phyloP scores from a whole-genome alignment of 2,797 vertebrate genomes.

The Lerista edwardsae region DNA sequence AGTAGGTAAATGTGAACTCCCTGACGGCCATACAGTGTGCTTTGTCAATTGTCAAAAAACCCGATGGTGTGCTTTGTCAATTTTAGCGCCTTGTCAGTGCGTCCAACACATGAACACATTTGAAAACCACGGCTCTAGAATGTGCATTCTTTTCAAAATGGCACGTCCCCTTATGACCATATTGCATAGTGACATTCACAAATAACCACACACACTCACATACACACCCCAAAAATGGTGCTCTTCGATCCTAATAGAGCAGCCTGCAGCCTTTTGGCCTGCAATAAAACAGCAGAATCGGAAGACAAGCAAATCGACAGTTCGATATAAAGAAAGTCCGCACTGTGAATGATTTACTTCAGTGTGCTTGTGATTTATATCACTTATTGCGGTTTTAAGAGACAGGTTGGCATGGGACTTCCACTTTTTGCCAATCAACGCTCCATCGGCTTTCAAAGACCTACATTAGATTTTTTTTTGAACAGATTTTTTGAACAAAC shows the following conservation, averaged over 20 bases:
- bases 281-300: neutral
- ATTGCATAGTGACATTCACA: neutral
- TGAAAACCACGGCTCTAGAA: too few species aligned
- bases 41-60: too few species aligned
- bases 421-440: neutral
- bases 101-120: too few species aligned
- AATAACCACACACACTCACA: too few species aligned
- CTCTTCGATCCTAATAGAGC: neutral
- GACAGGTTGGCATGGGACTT: neutral
- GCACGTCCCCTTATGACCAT: neutral
- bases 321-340: neutral
- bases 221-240: neutral
- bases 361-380: neutral
- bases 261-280: too few species aligned
- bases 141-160: neutral
- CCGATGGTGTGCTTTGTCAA: too few species aligned
- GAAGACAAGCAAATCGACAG: neutral
- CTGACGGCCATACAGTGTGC: too few species aligned
- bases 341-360: neutral
- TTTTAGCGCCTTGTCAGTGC: too few species aligned
- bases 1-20: too few species aligned
- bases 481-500: neutral
- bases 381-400: neutral
- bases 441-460: neutral
- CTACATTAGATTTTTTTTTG: too few species aligned